These are phyloP conservation scores for Spea multiplicata DNA, from an alignment of 2,113 vertebrate genomes.

Conservation along the genomic window DNA sequence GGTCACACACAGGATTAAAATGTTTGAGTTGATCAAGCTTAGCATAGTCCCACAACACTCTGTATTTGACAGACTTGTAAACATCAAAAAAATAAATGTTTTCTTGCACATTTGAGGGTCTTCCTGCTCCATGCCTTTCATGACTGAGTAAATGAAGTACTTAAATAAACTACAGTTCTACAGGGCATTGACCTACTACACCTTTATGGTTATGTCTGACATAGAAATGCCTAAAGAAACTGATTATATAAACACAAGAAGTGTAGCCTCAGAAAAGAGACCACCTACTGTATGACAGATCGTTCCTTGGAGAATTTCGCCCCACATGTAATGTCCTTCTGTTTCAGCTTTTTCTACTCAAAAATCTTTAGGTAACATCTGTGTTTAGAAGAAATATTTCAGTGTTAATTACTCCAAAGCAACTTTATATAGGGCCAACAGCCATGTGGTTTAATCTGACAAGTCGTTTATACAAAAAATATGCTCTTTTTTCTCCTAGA, in stretches of 20 bases:
- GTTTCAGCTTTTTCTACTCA: slow-evolving; percentile 3
- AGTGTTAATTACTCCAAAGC: slow-evolving; percentile 41
- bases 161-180: slow-evolving; percentile 25
- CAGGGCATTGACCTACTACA: slow-evolving; percentile 7
- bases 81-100: neutral
- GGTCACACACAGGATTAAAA: neutral
- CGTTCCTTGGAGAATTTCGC: slow-evolving; percentile 16
- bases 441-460: slow-evolving; percentile 37
- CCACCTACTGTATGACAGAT: slow-evolving; percentile 43
- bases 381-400: slow-evolving; percentile 44
- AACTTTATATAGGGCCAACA: slow-evolving; percentile 27
- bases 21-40: no score
- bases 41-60: neutral
- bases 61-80: slow-evolving; percentile 6
- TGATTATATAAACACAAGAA: slow-evolving; percentile 23
- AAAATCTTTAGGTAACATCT: slow-evolving; percentile 39
- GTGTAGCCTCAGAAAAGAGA: slow-evolving; percentile 4
- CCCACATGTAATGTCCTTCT: slow-evolving; percentile 24
- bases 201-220: neutral
- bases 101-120: neutral
- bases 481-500: slow-evolving; percentile 34
- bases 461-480: slow-evolving; percentile 38
- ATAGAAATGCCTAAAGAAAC: slow-evolving; percentile 6
- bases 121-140: neutral
- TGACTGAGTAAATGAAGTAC: slow-evolving; percentile 29